Evolutionary conservation across 2,113 vertebrate species (phyloP).

Genomic region (Nyctibius bracteatus): DNA sequence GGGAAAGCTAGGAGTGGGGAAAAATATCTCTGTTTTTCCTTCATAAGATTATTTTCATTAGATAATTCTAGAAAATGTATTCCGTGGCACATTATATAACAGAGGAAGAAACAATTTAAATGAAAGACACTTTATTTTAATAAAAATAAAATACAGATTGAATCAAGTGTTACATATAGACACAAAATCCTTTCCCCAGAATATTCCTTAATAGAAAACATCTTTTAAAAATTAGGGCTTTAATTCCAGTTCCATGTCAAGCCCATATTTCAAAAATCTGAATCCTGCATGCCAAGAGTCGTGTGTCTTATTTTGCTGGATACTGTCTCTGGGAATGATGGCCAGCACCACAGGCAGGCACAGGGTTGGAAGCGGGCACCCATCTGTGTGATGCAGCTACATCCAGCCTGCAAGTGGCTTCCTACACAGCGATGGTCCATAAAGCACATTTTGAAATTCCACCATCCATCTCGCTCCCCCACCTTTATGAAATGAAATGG

Average conservation of each 20-base stretch:
- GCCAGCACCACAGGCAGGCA: background rate
- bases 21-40: background rate
- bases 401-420: background rate
- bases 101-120: background rate
- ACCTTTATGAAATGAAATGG: background rate
- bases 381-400: background rate
- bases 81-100: background rate
- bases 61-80: background rate
- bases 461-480: background rate
- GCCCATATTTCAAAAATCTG: background rate
- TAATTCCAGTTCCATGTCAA: background rate
- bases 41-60: background rate
- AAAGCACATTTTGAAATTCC: background rate
- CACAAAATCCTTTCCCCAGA: background rate
- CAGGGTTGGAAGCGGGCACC: background rate
- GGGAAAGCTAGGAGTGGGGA: background rate
- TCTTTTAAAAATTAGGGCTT: background rate
- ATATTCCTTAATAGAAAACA: background rate
- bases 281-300: rapidly evolving
- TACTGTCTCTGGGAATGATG: background rate
- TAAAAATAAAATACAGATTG: background rate
- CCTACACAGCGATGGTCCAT: background rate
- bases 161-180: background rate
- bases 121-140: background rate
- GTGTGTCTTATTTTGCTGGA: background rate